phyloP scores from a whole-genome alignment of 92 coral and sea anemone genomes.

The Paragorgia papillata region DNA sequence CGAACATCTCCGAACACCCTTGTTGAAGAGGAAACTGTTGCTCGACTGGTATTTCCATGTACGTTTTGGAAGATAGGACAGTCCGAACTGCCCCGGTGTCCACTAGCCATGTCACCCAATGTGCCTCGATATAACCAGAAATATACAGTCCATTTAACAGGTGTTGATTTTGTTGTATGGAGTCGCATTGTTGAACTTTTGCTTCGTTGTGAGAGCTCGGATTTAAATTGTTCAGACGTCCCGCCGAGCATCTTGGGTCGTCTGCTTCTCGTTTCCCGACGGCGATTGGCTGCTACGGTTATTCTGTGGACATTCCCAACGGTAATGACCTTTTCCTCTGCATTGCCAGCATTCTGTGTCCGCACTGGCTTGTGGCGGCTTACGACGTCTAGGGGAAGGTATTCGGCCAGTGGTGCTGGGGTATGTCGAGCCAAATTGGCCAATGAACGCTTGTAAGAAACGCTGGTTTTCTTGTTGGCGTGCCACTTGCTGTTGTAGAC shows the following conservation, averaged over 20 bases:
- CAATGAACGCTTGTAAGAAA: background rate
- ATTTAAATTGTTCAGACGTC: constrained; percentile 22
- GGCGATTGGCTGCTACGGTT: background rate
- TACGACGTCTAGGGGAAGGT: background rate
- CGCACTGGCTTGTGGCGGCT: background rate
- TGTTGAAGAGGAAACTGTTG: constrained; percentile 12
- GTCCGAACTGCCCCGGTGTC: constrained; percentile 58
- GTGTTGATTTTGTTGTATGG: background rate
- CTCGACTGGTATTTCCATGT: constrained; percentile 30
- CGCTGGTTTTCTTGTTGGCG: background rate
- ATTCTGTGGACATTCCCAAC: too few relatives aligned
- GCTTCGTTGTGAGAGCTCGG: constrained; percentile 20
- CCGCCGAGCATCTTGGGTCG: constrained; percentile 32
- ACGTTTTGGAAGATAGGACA: constrained; percentile 42
- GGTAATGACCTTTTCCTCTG: background rate
- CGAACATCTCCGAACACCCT: constrained; percentile 27
- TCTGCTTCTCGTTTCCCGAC: constrained; percentile 50
- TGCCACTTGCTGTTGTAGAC: background rate
- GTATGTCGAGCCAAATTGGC: background rate
- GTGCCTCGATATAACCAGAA: constrained; percentile 44
- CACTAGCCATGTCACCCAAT: constrained; percentile 50
- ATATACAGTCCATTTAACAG: constrained; percentile 39
- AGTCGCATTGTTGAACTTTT: constrained; percentile 7
- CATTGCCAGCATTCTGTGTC: background rate
- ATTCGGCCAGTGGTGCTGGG: background rate